phyloP scores from a whole-genome alignment of 1,140 invertebrate genomes.

The Whitmania pigra region DNA sequence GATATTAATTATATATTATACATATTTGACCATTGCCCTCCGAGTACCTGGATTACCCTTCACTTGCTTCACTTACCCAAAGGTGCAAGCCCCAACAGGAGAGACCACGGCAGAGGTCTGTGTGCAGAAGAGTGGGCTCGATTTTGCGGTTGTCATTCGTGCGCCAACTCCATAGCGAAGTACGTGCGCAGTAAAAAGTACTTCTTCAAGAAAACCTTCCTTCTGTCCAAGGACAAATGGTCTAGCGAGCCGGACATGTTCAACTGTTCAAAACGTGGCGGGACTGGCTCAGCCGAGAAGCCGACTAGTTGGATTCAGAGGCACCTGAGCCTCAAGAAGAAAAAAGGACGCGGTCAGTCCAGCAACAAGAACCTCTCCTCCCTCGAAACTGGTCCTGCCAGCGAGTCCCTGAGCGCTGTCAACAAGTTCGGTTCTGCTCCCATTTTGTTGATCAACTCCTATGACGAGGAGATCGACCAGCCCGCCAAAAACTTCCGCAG shows the following conservation, averaged over 20 bases:
- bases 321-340: constrained; percentile 24
- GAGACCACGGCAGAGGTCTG: constrained; percentile 57
- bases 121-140: constrained; percentile 64
- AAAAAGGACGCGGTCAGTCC: constrained; percentile 6
- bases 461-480: constrained; percentile 17
- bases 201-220: constrained; percentile 27
- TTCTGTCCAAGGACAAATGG: constrained; percentile 24
- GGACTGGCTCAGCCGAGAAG: too few relatives aligned
- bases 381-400: background rate
- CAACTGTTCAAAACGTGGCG: background rate
- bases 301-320: constrained; percentile 21
- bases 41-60: too few relatives aligned
- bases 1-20: too few relatives aligned
- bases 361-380: background rate
- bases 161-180: constrained; percentile 61
- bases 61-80: background rate
- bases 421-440: constrained; percentile 15
- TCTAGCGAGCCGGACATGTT: constrained; percentile 23
- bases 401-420: background rate
- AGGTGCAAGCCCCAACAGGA: constrained; percentile 61
- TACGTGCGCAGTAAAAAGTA: constrained; percentile 45
- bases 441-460: constrained; percentile 15
- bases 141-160: constrained; percentile 60
- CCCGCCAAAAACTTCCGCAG: constrained; percentile 14
- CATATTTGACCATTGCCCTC: too few relatives aligned